Conservation (phyloP, 64 coral and sea anemone species). For the Montipora capricornis region DNA sequence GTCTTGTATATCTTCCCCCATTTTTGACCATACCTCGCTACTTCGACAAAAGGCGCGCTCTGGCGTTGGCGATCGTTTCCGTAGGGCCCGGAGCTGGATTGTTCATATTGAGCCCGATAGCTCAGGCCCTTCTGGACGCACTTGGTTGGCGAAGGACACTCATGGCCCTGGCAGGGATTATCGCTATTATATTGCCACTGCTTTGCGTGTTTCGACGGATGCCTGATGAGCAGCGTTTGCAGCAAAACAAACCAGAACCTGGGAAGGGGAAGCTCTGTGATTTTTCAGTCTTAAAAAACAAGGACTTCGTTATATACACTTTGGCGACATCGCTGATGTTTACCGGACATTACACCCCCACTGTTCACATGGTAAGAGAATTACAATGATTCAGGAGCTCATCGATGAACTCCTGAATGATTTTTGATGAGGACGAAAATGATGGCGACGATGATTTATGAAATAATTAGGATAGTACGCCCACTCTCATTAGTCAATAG, state of each 20-base stretch:
- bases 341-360: slow-evolving; percentile 23
- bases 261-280: neutral
- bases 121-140: slow-evolving; percentile 15
- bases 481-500: too few relatives aligned
- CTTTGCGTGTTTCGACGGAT: neutral
- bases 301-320: neutral
- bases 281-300: neutral
- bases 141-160: slow-evolving; percentile 24
- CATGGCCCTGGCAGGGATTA: neutral
- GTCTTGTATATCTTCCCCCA: neutral
- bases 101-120: slow-evolving; percentile 29
- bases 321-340: neutral
- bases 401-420: too few relatives aligned
- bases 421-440: too few relatives aligned
- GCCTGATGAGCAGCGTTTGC: neutral
- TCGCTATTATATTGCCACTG: neutral
- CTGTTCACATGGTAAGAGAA: slow-evolving; percentile 62
- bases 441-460: too few relatives aligned
- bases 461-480: too few relatives aligned
- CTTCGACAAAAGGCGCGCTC: slow-evolving; percentile 19
- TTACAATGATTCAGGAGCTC: neutral
- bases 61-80: slow-evolving; percentile 37
- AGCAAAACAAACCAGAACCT: neutral
- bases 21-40: neutral
- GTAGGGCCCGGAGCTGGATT: slow-evolving; percentile 24